Evolutionary conservation across 2,113 vertebrate genomes (phyloP), one percentile per base, ranked within the genome.

Genomic region (Lamprotornis superbus): DNA sequence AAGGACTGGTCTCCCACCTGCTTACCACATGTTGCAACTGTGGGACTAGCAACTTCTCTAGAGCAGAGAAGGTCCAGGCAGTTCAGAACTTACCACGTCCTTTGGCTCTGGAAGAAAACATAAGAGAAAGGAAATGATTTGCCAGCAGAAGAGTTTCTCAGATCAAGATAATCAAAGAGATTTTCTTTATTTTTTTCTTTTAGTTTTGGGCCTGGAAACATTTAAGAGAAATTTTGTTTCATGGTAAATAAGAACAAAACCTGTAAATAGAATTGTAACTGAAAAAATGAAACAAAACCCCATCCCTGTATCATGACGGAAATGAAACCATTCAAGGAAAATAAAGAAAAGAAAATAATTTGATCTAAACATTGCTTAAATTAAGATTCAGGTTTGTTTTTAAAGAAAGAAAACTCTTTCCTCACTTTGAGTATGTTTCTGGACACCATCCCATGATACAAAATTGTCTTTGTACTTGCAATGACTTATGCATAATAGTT

Each of bases 311-410:
- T 74, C 81, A 77, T 47, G 69, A 82, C 4, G 7, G 55, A 68
- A 90, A 68, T 42, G 5, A 73, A 53, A 87, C 70, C 27, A n/a
- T 27, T 95, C 61, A 67, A 88, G 61, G 53, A 87, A 95, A 93
- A 97, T 49, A 92, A 94, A 93, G 79, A 91, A 94, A 97, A 77
- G 89, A 95, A 97, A 97, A 95, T 59, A 90, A 90, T 94, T 96
- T 91, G 42, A 91, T 55, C 50, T 83, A 86, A 97, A 93, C 91
- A 93, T 96, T 92, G 74, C 80, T 93, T 97, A 95, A 97, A 97
- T 97, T 95, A 96, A 96, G 95, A 95, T 90, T 85, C 85, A 90
- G 59, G 86, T 97, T 98, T 98, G 93, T 97, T 98, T 98, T 94
- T 90, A 96, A 78, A 96, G 94, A 89, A 95, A 96, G 83, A 95